Evolutionary conservation across 1,140 invertebrate genomes (phyloP), one percentile per base, ranked within the genome.

Genomic region (Lanistes nyassanus): DNA sequence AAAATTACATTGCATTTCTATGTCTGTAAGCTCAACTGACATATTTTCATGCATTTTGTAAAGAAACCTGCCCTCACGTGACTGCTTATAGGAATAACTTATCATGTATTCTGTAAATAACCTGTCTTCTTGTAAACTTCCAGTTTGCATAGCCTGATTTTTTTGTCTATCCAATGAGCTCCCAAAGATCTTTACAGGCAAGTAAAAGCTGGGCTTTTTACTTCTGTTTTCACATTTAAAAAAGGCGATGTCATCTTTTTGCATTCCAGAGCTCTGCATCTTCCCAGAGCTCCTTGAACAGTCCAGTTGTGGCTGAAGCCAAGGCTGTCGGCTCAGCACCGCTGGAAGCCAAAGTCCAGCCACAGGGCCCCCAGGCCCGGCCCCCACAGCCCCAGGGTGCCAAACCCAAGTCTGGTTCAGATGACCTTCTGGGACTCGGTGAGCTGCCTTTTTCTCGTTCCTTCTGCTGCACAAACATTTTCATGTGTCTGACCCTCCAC

Each of bases 351-450:
- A 76, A 53, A 64, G 37, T 21, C 0, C n/a, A 53, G n/a, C 19
- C 29, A 29, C 39, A 71, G 47, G 36, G 21, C 53, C 21, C 21
- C 31, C 64, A 64, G 56, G 39, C 70, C 4, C 73, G 68, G 21
- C 5, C 70, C n/a, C 68, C 60, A 60, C 67, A 72, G 26, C 62
- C 73, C 53, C 51, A 56, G 13, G 47, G 79, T 47, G 58, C 78
- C 1, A 68, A 78, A 47, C 67, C 78, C 42, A 74, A 78, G 66
- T 56, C 80, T 51, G 53, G 60, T 55, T 67, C 58, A 53, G 51
- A 91, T 76, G 92, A 94, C 87, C 89, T 94, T 78, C 88, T 94
- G 75, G 92, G 92, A 51, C 89, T 93, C 77, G 92, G 92, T 92
- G 84, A 77, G 83, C 26, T 21, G 37, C 67, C 34, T 60, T 23